Evolutionary conservation across 2,888 invertebrate genomes (phyloP).

Genomic region (Hylaea fasciaria): DNA sequence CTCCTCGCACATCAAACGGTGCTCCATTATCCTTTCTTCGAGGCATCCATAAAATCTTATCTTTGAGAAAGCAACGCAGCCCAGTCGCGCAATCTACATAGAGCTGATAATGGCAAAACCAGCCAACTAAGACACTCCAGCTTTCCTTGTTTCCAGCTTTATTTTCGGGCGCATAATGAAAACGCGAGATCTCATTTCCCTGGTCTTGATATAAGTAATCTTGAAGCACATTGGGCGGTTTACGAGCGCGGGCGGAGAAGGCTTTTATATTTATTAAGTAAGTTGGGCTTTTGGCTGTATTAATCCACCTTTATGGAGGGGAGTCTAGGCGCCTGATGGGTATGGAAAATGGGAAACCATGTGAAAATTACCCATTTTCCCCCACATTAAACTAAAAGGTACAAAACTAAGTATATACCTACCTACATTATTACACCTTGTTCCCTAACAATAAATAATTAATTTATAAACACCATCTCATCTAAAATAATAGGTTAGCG

Average conservation of each 20-base stretch:
- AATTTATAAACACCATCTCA: too few species aligned
- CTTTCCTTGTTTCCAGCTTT: slow-evolving; percentile 48
- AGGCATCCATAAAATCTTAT: slow-evolving; percentile 78
- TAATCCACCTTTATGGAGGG: slow-evolving; percentile 84
- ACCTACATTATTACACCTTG: too few species aligned
- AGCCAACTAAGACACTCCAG: slow-evolving; percentile 54
- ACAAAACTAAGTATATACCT: not conserved
- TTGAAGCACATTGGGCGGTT: slow-evolving; percentile 81
- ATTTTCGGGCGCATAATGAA: slow-evolving; percentile 65
- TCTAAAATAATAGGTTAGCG: too few species aligned
- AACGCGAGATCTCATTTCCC: slow-evolving; percentile 60
- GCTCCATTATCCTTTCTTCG: slow-evolving; percentile 83
- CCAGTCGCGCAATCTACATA: slow-evolving; percentile 81
- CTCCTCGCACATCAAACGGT: slow-evolving; percentile 75
- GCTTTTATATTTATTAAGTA: slow-evolving; percentile 86
- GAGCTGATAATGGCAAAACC: slow-evolving; percentile 80
- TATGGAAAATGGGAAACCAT: slow-evolving; percentile 37
- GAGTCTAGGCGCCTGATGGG: slow-evolving; percentile 69
- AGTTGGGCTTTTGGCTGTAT: slow-evolving; percentile 84
- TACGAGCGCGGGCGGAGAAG: slow-evolving; percentile 80
- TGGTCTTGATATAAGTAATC: slow-evolving; percentile 80
- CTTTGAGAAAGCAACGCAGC: slow-evolving; percentile 78
- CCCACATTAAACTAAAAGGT: slow-evolving; percentile 14
- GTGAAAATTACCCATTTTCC: slow-evolving; percentile 37
- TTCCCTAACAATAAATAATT: too few species aligned